Evolutionary conservation across 2,797 vertebrate species (phyloP).

Genomic region (Salarias fasciatus): DNA sequence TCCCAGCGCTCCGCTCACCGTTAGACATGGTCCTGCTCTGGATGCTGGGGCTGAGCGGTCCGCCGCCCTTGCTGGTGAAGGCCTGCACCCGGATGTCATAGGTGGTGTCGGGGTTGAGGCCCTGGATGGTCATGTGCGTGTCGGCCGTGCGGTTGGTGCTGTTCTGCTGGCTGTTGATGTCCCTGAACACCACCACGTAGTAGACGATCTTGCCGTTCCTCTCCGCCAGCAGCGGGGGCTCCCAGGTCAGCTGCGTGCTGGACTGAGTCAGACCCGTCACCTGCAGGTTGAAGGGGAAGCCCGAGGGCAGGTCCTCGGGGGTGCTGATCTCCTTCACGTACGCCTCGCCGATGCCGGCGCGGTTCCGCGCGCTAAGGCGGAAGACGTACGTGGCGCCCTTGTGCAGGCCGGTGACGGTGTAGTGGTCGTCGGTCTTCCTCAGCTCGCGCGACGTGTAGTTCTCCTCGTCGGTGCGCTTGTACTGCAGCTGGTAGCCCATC

Average conservation of each 20-base stretch:
- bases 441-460: slow-evolving; percentile 88
- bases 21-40: slow-evolving; percentile 98
- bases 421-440: slow-evolving; percentile 89
- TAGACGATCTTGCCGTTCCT: slow-evolving; percentile 90
- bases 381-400: slow-evolving; percentile 96
- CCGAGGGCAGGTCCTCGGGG: slow-evolving; percentile 88
- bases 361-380: slow-evolving; percentile 92
- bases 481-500: slow-evolving; percentile 94
- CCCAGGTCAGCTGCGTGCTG: slow-evolving; percentile 93
- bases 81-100: slow-evolving; percentile 95
- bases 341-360: slow-evolving; percentile 92
- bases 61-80: slow-evolving; percentile 90
- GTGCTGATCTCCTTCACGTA: slow-evolving; percentile 93
- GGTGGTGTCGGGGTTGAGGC: slow-evolving; percentile 94
- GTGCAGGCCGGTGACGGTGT: slow-evolving; percentile 92
- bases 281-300: slow-evolving; percentile 92
- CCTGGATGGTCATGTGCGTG: slow-evolving; percentile 85
- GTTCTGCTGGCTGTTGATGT: slow-evolving; percentile 97
- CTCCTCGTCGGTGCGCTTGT: slow-evolving; percentile 91
- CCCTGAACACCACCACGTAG: slow-evolving; percentile 93
- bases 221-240: slow-evolving; percentile 89
- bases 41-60: slow-evolving; percentile 97
- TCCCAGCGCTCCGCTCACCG: slow-evolving; percentile 76
- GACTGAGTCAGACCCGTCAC: slow-evolving; percentile 94
- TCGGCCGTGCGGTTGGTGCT: slow-evolving; percentile 86